These are phyloP conservation scores for Orthosia gracilis DNA, from an alignment of 2,888 invertebrate species.

Conservation along the genomic window DNA sequence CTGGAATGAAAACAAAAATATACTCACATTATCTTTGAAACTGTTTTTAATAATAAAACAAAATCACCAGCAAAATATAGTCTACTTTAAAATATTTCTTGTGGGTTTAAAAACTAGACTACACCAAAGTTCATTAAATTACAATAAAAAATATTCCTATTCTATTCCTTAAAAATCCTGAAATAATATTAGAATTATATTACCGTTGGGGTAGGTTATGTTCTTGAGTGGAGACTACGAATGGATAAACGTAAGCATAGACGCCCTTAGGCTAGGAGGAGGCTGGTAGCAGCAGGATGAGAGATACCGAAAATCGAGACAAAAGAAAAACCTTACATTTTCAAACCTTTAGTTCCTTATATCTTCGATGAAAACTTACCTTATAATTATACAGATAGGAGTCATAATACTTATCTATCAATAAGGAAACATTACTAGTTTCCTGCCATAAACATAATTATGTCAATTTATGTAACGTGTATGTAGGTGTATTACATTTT, in stretches of 20 bases:
- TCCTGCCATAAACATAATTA: slow-evolving; percentile 10
- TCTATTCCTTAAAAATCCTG: neutral
- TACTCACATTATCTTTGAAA: neutral
- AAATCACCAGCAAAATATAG: neutral
- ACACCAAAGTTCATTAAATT: slow-evolving; percentile 10
- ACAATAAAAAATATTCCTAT: slow-evolving; percentile 4
- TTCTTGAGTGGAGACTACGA: too few relatives aligned
- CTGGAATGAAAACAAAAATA: neutral
- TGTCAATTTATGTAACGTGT: neutral
- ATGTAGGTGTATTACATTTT: slow-evolving; percentile 41
- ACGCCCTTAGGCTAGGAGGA: too few relatives aligned
- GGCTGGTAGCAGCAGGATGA: too few relatives aligned
- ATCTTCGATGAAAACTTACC: too few relatives aligned
- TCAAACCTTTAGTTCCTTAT: too few relatives aligned
- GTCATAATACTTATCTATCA: neutral
- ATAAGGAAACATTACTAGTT: slow-evolving; percentile 27
- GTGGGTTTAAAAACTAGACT: slow-evolving; percentile 6
- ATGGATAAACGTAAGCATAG: too few relatives aligned
- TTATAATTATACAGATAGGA: too few relatives aligned
- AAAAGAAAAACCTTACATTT: too few relatives aligned
- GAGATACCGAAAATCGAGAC: too few relatives aligned
- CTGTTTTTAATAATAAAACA: too few relatives aligned
- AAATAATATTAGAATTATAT: neutral
- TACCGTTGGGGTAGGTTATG: too few relatives aligned
- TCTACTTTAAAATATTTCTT: neutral